A percentile compares a stretch with the other conserved stretches of the same genome.
Evolutionary conservation across 2,797 vertebrate genomes (phyloP).

Genomic region (Gallinago solitaria): DNA sequence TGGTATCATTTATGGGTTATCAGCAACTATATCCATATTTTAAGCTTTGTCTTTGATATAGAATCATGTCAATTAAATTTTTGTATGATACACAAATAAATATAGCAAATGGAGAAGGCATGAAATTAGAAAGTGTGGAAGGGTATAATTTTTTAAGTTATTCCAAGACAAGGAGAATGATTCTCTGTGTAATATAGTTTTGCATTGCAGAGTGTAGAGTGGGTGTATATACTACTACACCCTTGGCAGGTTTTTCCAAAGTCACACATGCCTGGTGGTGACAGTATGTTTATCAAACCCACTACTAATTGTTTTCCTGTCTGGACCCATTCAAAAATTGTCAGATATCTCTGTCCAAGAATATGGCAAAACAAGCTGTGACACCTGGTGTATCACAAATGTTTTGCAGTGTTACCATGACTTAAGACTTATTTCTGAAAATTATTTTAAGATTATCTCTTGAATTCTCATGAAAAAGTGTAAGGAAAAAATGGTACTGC

Average conservation of each 20-base stretch:
- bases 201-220: neutral
- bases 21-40: neutral
- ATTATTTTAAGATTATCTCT: neutral
- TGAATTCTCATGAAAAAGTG: neutral
- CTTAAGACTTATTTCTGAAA: neutral
- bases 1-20: neutral
- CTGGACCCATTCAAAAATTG: neutral
- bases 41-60: neutral
- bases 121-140: neutral
- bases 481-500: neutral
- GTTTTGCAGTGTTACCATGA: neutral
- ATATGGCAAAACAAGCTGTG: neutral
- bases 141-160: neutral
- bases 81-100: neutral
- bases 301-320: neutral
- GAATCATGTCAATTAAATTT: neutral
- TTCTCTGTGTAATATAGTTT: neutral
- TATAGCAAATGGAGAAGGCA: neutral
- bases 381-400: neutral
- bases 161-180: neutral
- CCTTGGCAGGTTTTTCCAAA: neutral
- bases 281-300: neutral
- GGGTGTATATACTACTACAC: neutral
- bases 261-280: neutral
- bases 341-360: neutral